phyloP scores from a whole-genome alignment of 2,797 vertebrate genomes.

The Podarcis lilfordi region DNA sequence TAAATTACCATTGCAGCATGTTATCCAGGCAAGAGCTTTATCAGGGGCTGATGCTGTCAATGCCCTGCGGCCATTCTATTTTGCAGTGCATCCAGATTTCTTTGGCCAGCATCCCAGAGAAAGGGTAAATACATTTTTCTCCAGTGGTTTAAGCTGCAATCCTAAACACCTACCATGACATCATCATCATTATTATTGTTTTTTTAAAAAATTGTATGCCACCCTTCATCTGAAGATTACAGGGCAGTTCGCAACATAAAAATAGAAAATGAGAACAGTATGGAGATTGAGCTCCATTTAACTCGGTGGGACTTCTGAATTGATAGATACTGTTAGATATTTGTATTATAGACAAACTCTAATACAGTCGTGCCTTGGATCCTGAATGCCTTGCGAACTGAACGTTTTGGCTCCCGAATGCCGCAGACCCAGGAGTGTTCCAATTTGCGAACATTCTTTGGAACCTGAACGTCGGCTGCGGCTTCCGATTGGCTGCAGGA shows the following conservation, averaged over 20 bases:
- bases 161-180: not conserved
- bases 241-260: too few relatives aligned
- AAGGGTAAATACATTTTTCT: constrained; percentile 81
- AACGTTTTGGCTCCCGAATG: too few relatives aligned
- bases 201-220: too few relatives aligned
- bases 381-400: too few relatives aligned
- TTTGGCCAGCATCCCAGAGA: constrained; percentile 94
- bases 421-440: too few relatives aligned
- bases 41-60: constrained; percentile 91
- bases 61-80: constrained; percentile 96
- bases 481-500: too few relatives aligned
- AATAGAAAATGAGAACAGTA: too few relatives aligned
- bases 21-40: constrained; percentile 81
- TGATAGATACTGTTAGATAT: not conserved
- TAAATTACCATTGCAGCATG: constrained; percentile 65
- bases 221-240: too few relatives aligned
- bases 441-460: too few relatives aligned
- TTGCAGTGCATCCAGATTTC: constrained; percentile 97
- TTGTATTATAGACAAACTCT: not conserved
- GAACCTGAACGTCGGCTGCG: fast-evolving
- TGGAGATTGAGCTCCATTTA: not conserved
- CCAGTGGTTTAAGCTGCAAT: not conserved
- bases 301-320: not conserved
- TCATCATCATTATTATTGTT: too few relatives aligned
- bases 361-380: not conserved